phyloP scores from a whole-genome alignment of 2,113 vertebrate genomes.

The Alouatta palliata region DNA sequence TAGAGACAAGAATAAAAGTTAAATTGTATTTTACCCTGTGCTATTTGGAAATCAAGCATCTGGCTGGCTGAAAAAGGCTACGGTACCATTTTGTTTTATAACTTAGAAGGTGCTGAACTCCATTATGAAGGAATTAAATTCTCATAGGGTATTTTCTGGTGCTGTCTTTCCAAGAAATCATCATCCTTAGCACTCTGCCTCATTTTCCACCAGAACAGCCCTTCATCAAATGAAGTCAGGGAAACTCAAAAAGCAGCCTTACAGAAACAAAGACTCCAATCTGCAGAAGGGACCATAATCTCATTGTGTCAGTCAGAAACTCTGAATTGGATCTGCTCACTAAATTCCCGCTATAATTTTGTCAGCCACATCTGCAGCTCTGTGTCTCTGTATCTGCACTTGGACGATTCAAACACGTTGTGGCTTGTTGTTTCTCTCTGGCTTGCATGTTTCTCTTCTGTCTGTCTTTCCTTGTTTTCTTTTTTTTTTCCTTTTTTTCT shows the following conservation, averaged over 20 bases:
- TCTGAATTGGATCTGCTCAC: neutral
- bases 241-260: constrained; percentile 44
- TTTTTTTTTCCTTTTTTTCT: accelerated
- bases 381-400: neutral
- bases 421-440: neutral
- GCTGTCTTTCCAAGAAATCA: constrained; percentile 67
- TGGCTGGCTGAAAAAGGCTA: constrained; percentile 54
- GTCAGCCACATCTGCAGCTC: neutral
- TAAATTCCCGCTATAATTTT: constrained; percentile 46
- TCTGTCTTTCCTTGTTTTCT: neutral
- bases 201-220: neutral
- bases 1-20: constrained; percentile 65
- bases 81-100: constrained; percentile 60
- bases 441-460: accelerated
- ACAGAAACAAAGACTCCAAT: constrained; percentile 67
- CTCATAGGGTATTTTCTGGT: constrained; percentile 59
- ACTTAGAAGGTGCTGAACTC: constrained; percentile 72
- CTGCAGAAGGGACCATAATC: neutral
- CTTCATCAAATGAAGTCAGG: constrained; percentile 26
- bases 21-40: constrained; percentile 58
- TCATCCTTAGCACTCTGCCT: constrained; percentile 63
- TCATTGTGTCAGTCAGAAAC: constrained; percentile 66
- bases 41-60: constrained; percentile 34
- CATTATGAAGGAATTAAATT: constrained; percentile 59
- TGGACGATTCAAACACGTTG: neutral